These are phyloP conservation scores for Gallinago jamesoni DNA, from an alignment of 2,113 vertebrate species.

Conservation along the genomic window DNA sequence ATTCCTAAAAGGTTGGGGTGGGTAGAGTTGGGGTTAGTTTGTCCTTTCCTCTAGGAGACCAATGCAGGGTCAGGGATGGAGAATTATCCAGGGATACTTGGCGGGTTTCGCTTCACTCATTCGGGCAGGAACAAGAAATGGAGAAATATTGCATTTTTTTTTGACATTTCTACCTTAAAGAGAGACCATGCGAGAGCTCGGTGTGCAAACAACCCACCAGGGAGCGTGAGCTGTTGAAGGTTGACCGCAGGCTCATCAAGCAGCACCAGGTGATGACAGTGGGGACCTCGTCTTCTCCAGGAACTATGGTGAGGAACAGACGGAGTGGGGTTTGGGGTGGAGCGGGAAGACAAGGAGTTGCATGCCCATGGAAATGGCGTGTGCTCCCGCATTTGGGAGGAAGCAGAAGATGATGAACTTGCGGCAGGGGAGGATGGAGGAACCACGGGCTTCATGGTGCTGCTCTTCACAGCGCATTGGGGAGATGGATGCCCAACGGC, in stretches of 20 bases:
- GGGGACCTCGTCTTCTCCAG: neutral
- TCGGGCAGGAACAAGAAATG: neutral
- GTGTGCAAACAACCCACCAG: no score
- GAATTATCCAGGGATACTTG: neutral
- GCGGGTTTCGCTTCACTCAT: neutral
- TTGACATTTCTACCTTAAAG: neutral
- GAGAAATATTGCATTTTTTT: rapidly evolving
- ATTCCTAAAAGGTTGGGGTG: neutral
- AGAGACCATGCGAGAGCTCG: rapidly evolving
- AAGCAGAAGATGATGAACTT: neutral
- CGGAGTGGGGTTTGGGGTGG: neutral
- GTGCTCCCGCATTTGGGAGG: neutral
- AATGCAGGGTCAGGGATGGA: neutral
- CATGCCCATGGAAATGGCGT: neutral
- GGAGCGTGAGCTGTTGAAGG: no score
- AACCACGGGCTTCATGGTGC: neutral
- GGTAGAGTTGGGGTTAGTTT: neutral
- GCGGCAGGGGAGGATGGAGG: rapidly evolving
- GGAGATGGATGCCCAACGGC: neutral
- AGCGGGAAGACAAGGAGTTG: neutral
- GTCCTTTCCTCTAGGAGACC: neutral
- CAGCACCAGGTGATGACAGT: neutral
- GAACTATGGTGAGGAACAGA: neutral
- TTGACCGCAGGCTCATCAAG: neutral
- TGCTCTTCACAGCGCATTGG: neutral